These are phyloP conservation scores for Drosophila gunungcola DNA, from an alignment of 1,140 invertebrate species.

Conservation along the genomic window DNA sequence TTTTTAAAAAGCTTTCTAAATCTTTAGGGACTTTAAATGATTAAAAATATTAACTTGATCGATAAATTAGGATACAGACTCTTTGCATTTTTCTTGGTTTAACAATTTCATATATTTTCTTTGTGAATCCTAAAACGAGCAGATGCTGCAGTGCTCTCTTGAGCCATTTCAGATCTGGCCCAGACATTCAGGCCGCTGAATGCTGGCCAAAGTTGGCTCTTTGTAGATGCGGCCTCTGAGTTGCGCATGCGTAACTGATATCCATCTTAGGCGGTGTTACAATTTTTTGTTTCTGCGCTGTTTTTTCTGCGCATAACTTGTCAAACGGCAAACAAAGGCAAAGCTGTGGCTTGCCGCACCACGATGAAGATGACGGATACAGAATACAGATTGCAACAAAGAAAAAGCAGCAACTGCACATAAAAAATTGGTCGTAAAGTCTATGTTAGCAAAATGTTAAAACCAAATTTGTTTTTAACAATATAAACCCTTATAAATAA, in stretches of 20 bases:
- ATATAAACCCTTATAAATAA: too few species aligned
- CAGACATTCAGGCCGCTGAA: conserved; percentile 34
- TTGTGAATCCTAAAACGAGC: background rate
- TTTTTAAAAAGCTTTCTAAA: too few species aligned
- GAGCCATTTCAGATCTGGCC: conserved; percentile 1
- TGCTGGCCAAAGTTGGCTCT: conserved; percentile 34
- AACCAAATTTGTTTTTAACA: too few species aligned
- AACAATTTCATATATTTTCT: background rate
- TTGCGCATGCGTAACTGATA: conserved; percentile 75
- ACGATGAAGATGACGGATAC: conserved; percentile 43
- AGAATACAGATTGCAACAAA: conserved; percentile 55
- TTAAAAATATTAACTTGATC: too few species aligned
- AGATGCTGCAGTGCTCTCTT: background rate
- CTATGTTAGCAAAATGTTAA: background rate
- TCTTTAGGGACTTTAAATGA: too few species aligned
- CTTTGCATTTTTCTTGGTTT: background rate
- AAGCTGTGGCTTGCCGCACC: conserved; percentile 19
- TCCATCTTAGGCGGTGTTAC: conserved; percentile 76
- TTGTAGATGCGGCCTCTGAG: conserved; percentile 21
- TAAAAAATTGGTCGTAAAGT: background rate
- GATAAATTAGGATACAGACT: too few species aligned
- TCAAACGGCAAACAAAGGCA: conserved; percentile 74
- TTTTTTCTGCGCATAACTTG: conserved; percentile 63
- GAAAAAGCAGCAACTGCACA: background rate
- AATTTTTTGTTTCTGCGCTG: conserved; percentile 39